These are phyloP conservation scores for Acronicta aceris DNA, from an alignment of 2,888 invertebrate genomes.

Conservation along the genomic window DNA sequence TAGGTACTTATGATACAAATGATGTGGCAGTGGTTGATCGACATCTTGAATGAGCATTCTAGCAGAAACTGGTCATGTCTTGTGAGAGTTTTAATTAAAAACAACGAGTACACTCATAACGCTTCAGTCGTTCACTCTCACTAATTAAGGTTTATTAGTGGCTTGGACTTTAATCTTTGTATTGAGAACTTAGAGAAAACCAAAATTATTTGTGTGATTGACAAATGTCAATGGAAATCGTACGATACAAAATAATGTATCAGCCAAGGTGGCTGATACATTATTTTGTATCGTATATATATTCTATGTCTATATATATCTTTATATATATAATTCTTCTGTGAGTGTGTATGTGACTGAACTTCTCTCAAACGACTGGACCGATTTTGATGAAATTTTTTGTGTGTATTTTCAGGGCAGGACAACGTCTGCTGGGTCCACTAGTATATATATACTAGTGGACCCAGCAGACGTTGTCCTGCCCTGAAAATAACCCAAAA, in stretches of 20 bases:
- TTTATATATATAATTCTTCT: too few relatives aligned
- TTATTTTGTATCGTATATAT: too few relatives aligned
- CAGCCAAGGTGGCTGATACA: too few relatives aligned
- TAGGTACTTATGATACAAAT: conserved; percentile 1
- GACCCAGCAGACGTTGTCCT: too few relatives aligned
- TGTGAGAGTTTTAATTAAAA: conserved; percentile 28
- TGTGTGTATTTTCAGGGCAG: too few relatives aligned
- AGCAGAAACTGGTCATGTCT: conserved; percentile 10
- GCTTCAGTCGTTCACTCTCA: conserved; percentile 21
- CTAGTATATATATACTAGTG: too few relatives aligned
- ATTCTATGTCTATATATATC: too few relatives aligned
- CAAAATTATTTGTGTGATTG: not conserved
- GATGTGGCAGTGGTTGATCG: not conserved
- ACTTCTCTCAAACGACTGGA: too few relatives aligned
- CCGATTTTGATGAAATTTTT: too few relatives aligned
- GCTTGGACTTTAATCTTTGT: conserved; percentile 23
- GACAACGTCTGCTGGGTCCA: too few relatives aligned
- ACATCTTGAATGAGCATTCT: conserved; percentile 9
- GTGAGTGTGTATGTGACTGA: too few relatives aligned
- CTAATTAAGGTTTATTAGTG: conserved; percentile 27
- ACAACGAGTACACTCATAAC: conserved; percentile 12
- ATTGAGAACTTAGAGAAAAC: not conserved
- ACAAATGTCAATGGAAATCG: not conserved
- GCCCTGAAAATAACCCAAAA: too few relatives aligned
- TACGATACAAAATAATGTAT: not conserved